A percentile compares a stretch with the other conserved stretches of the same genome.
Conservation (phyloP, 2,797 vertebrate genomes). For the Chelmon rostratus region DNA sequence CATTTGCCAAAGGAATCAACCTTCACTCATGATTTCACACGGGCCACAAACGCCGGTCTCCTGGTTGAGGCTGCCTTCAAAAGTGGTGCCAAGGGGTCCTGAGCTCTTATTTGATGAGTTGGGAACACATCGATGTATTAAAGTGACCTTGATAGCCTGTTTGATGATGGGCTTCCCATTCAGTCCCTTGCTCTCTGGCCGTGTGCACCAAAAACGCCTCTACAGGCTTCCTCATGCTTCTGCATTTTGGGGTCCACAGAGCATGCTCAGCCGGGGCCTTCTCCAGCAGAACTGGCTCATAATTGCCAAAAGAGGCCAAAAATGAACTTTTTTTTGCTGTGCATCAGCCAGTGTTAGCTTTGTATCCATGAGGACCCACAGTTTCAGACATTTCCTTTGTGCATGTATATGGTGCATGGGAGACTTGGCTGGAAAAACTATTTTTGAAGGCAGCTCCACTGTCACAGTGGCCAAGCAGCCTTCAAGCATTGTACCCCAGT, state of each 20-base stretch:
- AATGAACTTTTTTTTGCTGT: no score
- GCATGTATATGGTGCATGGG: not conserved
- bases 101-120: no score
- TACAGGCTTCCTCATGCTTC: not conserved
- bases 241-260: not conserved
- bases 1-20: no score
- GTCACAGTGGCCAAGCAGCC: slow-evolving; percentile 40
- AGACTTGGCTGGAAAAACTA: slow-evolving; percentile 7
- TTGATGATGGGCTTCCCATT: not conserved
- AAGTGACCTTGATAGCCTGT: not conserved
- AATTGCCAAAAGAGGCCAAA: not conserved
- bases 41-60: no score
- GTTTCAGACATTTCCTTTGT: not conserved
- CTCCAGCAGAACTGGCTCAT: not conserved
- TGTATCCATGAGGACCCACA: not conserved
- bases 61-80: no score
- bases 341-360: no score
- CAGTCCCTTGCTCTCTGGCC: not conserved
- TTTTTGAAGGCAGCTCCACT: slow-evolving; percentile 15
- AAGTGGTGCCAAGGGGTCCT: no score
- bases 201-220: not conserved
- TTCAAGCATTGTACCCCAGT: slow-evolving; percentile 16
- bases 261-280: not conserved
- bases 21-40: no score
- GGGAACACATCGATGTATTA: no score